Conservation (phyloP, 2,113 vertebrate species). For the Cyprinodon brontotheroides region DNA sequence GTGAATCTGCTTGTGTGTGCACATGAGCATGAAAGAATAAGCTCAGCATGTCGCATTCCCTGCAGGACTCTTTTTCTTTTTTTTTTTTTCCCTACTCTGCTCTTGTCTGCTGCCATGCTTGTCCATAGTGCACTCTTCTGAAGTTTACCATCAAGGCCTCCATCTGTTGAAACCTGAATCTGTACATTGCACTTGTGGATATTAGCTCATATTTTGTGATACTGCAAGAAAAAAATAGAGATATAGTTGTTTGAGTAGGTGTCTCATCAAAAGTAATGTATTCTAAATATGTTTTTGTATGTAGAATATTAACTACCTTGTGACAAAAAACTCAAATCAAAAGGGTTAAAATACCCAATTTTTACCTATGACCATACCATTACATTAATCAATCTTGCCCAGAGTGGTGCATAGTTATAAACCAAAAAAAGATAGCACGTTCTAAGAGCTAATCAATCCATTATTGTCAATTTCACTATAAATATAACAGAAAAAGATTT, state of each 20-base stretch:
- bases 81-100: slow-evolving; percentile 6
- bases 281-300: slow-evolving; percentile 9
- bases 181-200: slow-evolving; percentile 15
- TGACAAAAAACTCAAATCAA: slow-evolving; percentile 18
- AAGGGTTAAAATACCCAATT: neutral
- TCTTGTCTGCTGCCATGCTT: slow-evolving; percentile 50
- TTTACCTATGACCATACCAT: too few relatives aligned
- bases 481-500: too few relatives aligned
- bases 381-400: too few relatives aligned
- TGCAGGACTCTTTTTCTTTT: slow-evolving; percentile 14
- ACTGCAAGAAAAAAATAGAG: slow-evolving; percentile 6
- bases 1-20: slow-evolving; percentile 46
- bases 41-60: slow-evolving; percentile 50
- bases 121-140: slow-evolving; percentile 48
- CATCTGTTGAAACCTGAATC: slow-evolving; percentile 26
- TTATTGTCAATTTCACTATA: too few relatives aligned
- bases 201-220: slow-evolving; percentile 2
- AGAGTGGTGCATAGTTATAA: too few relatives aligned
- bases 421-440: too few relatives aligned
- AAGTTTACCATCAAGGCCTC: slow-evolving; percentile 52
- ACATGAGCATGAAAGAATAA: slow-evolving; percentile 47
- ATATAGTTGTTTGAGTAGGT: neutral
- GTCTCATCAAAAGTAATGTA: slow-evolving; percentile 17
- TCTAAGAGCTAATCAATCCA: too few relatives aligned
- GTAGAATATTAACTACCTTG: slow-evolving; percentile 8